Evolutionary conservation across 2,797 vertebrate species (phyloP).

Genomic region (Amblyraja radiata): DNA sequence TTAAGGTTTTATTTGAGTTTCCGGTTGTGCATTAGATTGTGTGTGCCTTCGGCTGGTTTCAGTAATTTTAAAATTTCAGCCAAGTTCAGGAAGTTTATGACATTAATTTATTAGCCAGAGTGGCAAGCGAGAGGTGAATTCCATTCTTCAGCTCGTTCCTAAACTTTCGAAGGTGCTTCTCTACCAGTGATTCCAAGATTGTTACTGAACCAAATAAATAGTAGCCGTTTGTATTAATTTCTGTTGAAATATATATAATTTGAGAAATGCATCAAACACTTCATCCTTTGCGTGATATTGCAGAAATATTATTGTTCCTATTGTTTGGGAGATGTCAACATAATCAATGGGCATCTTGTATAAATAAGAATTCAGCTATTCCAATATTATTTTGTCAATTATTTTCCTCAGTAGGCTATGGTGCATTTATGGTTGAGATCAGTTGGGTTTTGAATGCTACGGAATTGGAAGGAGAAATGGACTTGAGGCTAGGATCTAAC

Average conservation of each 20-base stretch:
- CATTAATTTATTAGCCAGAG: neutral
- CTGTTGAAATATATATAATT: neutral
- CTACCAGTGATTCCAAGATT: neutral
- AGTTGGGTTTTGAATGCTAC: no score
- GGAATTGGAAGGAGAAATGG: no score
- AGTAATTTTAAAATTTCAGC: neutral
- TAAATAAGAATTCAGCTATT: neutral
- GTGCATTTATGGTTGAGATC: no score
- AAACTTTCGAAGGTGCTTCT: neutral
- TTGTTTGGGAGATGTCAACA: neutral
- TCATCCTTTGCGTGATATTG: neutral
- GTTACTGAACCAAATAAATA: neutral
- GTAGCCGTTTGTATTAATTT: neutral
- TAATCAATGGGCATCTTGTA: neutral
- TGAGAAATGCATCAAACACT: neutral
- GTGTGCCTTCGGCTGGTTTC: neutral
- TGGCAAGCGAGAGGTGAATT: neutral
- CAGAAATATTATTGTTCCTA: neutral
- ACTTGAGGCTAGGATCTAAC: no score
- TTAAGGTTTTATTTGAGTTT: neutral
- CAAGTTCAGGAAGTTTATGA: neutral
- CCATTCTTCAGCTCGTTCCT: slow-evolving; percentile 6
- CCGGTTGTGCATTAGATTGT: neutral
- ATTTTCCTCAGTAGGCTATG: no score
- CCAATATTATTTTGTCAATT: neutral